Evolutionary conservation across 1,140 invertebrate species (phyloP), one percentile per base, ranked within the genome.

Genomic region (Scaptomyza hsui): DNA sequence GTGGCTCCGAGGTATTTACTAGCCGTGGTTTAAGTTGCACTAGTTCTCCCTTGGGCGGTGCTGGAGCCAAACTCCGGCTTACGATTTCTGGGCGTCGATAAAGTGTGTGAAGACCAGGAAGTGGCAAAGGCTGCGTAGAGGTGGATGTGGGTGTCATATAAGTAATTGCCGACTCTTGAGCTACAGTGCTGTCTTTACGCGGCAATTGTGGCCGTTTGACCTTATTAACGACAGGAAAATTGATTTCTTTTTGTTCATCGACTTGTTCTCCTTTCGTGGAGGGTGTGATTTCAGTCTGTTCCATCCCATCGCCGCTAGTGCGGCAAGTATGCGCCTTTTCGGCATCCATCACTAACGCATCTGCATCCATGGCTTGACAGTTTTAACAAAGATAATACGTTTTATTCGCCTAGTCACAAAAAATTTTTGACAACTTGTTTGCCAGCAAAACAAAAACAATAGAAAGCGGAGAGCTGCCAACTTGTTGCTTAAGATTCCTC

Each of bases 241-340:
- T 63, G 32, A 42, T 42, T 57, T 55, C 49, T 32, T 32, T 55
- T 56, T n/a, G n/a, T 5, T 49, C 21, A 12, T 35, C 10, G 32
- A 12, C 32, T 13, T 63, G 44, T 62, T 77, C 74, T 21, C 70
- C 41, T 72, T 80, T 75, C 26, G 59, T 16, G 42, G 19, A 9
- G 2, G 59, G 29, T 10, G 47, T 59, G 37, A 32, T 52, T 42
- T 74, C 63, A 9, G 78, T 61, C 37, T 89, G 62, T 81, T 94
- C 93, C 93, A 94, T 94, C 29, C 93, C 93, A 90, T 94, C 93
- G 0, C 93, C 93, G 42, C 93, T 93, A 5, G 93, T 94, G 64
- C 93, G 83, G 18, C 77, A 75, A 15, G 37, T 37, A 1, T 64
- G 48, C 5, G 59, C 35, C 21, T 65, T 75, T 4, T 62, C 59